phyloP scores from a whole-genome alignment of 2,797 vertebrate genomes.

The Macrochelys suwanniensis region DNA sequence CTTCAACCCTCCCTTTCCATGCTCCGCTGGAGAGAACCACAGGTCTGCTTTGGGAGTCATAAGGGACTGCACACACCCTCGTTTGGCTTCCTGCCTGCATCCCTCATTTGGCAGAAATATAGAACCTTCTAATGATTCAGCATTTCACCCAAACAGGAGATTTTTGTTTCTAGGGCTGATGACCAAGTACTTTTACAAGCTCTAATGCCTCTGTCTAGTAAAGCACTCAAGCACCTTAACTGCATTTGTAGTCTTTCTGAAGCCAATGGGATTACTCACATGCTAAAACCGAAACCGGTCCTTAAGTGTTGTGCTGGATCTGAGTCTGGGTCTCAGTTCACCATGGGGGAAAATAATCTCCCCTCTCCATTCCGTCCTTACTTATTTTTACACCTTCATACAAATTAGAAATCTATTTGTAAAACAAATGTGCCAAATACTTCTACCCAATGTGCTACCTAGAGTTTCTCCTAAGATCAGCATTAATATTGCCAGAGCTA shows the following conservation, averaged over 20 bases:
- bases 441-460: conserved; percentile 3
- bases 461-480: not conserved
- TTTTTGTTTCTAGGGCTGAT: not conserved
- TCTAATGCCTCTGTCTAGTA: not conserved
- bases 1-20: not conserved
- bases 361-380: not conserved
- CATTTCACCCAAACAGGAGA: not conserved
- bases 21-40: not conserved
- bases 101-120: accelerated
- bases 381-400: not conserved
- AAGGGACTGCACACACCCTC: accelerated
- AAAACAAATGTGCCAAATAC: not conserved
- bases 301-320: not conserved
- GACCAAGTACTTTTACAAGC: not conserved
- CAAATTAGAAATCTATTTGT: conserved; percentile 4
- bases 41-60: not conserved
- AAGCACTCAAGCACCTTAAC: not conserved
- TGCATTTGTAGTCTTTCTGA: not conserved
- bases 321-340: not conserved
- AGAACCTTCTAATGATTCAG: not conserved
- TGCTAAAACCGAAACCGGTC: too few relatives aligned
- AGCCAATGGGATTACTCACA: not conserved
- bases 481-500: not conserved
- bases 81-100: not conserved
- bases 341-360: conserved; percentile 34